These are phyloP conservation scores for Metopia argyrocephala DNA, from an alignment of 2,888 invertebrate genomes.

Conservation along the genomic window DNA sequence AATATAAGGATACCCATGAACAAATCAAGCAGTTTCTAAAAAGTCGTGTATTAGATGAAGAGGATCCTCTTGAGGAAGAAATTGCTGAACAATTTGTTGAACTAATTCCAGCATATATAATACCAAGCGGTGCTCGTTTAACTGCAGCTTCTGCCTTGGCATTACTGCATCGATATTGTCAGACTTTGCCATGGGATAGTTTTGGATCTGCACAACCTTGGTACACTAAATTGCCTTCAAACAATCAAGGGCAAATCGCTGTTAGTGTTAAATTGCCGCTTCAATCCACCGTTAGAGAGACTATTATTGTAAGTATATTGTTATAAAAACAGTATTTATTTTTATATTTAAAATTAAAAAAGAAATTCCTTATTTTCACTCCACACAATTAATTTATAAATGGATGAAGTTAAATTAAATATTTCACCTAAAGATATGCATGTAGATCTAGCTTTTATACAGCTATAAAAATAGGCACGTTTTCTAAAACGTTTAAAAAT, in stretches of 20 bases:
- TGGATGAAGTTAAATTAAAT: no score
- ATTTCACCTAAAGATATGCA: no score
- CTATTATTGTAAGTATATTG: conserved; percentile 81
- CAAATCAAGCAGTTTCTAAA: conserved; percentile 81
- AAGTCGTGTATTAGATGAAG: conserved; percentile 80
- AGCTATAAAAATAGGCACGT: no score
- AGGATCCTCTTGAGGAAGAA: conserved; percentile 80
- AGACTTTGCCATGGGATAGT: conserved; percentile 86
- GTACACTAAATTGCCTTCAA: conserved; percentile 75
- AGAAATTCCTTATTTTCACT: no score
- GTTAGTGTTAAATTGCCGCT: conserved; percentile 85
- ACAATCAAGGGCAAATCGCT: conserved; percentile 13
- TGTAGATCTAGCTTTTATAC: no score
- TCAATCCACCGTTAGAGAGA: conserved; percentile 85
- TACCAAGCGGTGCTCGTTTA: conserved; percentile 70
- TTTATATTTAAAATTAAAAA: no score
- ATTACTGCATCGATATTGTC: conserved; percentile 89
- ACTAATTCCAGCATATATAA: conserved; percentile 69
- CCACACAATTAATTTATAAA: no score
- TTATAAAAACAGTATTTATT: neutral
- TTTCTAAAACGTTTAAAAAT: no score
- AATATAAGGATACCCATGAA: conserved; percentile 80
- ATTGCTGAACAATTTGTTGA: conserved; percentile 81
- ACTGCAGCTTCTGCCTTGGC: conserved; percentile 68
- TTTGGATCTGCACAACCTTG: conserved; percentile 82